phyloP scores from a whole-genome alignment of 2,888 invertebrate genomes.

The Apoderus coryli region DNA sequence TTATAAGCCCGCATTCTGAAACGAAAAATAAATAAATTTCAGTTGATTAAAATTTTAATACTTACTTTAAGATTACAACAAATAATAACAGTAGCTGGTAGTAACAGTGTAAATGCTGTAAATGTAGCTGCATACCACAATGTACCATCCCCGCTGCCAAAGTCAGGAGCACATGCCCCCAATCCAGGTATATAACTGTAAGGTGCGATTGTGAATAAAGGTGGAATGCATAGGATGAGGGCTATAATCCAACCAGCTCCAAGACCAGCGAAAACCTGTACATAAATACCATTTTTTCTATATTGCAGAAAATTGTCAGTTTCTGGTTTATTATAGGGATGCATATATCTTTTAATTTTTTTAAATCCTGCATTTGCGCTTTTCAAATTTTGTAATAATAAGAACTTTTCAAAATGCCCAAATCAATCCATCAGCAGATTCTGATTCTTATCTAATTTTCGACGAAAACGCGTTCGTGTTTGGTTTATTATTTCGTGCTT shows the following conservation, averaged over 20 bases:
- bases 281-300: constrained; percentile 11
- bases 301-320: not conserved
- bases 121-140: constrained; percentile 52
- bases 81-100: constrained; percentile 54
- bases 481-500: too few species aligned
- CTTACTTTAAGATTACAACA: constrained; percentile 54
- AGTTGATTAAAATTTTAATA: not conserved
- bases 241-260: constrained; percentile 52
- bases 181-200: constrained; percentile 40
- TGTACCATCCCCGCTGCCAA: constrained; percentile 40
- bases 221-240: constrained; percentile 46
- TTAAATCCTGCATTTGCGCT: too few species aligned
- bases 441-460: too few species aligned
- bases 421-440: too few species aligned
- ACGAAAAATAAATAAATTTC: too few species aligned
- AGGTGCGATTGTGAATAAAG: constrained; percentile 44
- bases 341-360: too few species aligned
- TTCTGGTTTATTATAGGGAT: too few species aligned
- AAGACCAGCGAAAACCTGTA: constrained; percentile 49
- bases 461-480: too few species aligned
- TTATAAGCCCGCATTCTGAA: too few species aligned
- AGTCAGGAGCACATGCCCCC: constrained; percentile 53
- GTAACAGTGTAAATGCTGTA: constrained; percentile 45
- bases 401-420: too few species aligned
- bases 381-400: too few species aligned